A percentile compares a stretch with the other conserved stretches of the same genome.
phyloP scores from a whole-genome alignment of 2,888 invertebrate species.

The Sinotaia quadrata region DNA sequence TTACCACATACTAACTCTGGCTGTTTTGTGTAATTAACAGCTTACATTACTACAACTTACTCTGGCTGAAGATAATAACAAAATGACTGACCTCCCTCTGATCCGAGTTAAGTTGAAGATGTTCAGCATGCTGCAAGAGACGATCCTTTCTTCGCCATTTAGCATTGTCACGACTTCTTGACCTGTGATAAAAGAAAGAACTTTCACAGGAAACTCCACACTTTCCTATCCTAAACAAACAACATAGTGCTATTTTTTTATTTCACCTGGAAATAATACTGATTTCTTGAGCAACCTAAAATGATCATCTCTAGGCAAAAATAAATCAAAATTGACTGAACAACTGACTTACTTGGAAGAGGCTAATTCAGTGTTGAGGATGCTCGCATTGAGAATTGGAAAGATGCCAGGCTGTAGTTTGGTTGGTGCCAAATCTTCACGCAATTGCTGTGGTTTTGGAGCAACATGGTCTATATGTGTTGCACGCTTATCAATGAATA shows the following conservation, averaged over 20 bases:
- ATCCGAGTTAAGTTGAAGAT: conserved; percentile 66
- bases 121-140: conserved; percentile 68
- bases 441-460: conserved; percentile 82
- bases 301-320: too few relatives aligned
- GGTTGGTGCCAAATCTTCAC: background rate
- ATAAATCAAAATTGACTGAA: too few relatives aligned
- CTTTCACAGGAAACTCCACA: too few relatives aligned
- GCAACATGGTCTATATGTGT: conserved; percentile 83
- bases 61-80: too few relatives aligned
- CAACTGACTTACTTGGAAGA: conserved; percentile 77
- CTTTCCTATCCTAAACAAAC: too few relatives aligned
- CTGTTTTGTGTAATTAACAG: too few relatives aligned
- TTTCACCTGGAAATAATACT: too few relatives aligned
- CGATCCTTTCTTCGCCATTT: conserved; percentile 69
- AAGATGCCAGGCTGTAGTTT: conserved; percentile 76
- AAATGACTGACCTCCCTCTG: conserved; percentile 67
- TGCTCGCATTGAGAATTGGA: conserved; percentile 85
- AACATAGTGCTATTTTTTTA: too few relatives aligned
- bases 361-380: conserved; percentile 83
- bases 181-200: conserved; percentile 39
- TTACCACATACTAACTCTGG: too few relatives aligned
- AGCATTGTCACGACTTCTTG: conserved; percentile 63
- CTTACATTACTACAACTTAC: too few relatives aligned
- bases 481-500: conserved; percentile 75
- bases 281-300: too few relatives aligned